Percentiles rank a stretch among this genome's conserved stretches.
Evolutionary conservation across 2,113 vertebrate genomes (phyloP).

Genomic region (Orcinus orca): DNA sequence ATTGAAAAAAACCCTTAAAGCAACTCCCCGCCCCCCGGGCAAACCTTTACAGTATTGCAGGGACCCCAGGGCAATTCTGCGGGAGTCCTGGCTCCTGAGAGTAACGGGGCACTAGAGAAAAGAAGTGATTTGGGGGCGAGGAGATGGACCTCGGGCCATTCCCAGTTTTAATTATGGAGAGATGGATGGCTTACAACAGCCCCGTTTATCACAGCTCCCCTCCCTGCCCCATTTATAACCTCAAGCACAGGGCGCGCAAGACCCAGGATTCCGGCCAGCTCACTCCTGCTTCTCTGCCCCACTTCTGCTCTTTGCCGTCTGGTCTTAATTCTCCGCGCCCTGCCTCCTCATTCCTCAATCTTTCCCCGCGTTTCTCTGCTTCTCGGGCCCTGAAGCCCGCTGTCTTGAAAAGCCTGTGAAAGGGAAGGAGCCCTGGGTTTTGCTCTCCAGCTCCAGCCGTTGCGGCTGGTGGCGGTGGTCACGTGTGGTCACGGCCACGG

Average conservation of each 20-base stretch:
- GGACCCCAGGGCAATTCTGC: background rate
- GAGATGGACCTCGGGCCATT: background rate
- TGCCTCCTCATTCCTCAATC: background rate
- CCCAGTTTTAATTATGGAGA: conserved; percentile 16
- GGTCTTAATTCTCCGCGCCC: background rate
- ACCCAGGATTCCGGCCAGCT: background rate
- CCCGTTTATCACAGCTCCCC: background rate
- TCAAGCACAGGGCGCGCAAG: background rate
- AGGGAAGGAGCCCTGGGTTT: background rate
- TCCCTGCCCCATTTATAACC: background rate
- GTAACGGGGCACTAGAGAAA: background rate
- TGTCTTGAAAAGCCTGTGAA: background rate
- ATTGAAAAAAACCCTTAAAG: background rate
- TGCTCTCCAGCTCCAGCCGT: background rate
- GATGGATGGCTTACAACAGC: background rate
- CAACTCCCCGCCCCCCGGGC: too few species aligned
- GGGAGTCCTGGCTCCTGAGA: background rate
- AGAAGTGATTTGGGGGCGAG: background rate
- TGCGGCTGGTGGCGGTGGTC: fast-evolving
- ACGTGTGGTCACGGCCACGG: background rate
- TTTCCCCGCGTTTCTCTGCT: background rate
- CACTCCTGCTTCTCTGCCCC: background rate
- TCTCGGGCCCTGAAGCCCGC: background rate
- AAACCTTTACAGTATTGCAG: background rate
- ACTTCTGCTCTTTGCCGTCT: background rate